A percentile compares a stretch with the other conserved stretches of the same genome.
These are phyloP conservation scores for Alligator mississippiensis DNA, from an alignment of 2,113 vertebrate genomes.

Conservation along the genomic window DNA sequence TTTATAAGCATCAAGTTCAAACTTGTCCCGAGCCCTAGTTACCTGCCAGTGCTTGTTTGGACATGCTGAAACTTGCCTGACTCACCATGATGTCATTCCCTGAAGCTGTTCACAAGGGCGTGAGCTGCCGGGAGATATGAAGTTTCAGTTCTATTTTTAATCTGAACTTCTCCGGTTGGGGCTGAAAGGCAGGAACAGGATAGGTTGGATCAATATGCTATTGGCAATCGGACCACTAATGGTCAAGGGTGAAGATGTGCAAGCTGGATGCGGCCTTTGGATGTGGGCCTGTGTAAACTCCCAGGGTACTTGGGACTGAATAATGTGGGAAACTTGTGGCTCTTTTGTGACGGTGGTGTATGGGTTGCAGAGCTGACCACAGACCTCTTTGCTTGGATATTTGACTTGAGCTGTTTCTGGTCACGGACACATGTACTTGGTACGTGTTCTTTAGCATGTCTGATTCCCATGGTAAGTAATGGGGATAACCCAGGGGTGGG, in stretches of 20 bases:
- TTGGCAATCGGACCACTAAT: background rate
- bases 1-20: background rate
- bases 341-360: background rate
- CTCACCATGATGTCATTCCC: slow-evolving; percentile 62
- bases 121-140: background rate
- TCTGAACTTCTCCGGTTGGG: background rate
- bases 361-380: background rate
- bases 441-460: too few species aligned
- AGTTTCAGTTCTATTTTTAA: slow-evolving; percentile 63
- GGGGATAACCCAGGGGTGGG: too few species aligned
- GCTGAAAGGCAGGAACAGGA: background rate
- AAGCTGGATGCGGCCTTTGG: background rate
- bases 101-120: background rate
- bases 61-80: slow-evolving; percentile 68
- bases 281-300: background rate
- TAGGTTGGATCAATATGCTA: background rate
- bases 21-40: background rate
- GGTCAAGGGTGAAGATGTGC: background rate
- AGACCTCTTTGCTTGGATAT: background rate
- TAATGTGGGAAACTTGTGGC: too few species aligned
- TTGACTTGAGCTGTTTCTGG: background rate
- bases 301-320: background rate
- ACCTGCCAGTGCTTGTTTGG: slow-evolving; percentile 72
- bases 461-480: too few species aligned
- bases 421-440: background rate